Evolutionary conservation across 1,140 invertebrate species (phyloP).

Genomic region (Cyclargus thomasi): DNA sequence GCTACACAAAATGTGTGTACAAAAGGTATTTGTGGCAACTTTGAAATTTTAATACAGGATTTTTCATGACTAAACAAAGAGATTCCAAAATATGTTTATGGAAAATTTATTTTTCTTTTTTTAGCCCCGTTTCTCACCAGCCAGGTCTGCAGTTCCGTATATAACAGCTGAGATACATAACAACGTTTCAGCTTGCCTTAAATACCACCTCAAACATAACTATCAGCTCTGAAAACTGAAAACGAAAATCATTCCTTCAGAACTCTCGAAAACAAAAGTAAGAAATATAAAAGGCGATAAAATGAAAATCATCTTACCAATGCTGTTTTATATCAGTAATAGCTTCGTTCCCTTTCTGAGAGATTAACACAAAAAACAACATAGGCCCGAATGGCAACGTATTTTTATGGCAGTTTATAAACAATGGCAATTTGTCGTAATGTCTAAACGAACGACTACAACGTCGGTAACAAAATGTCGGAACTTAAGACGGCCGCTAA

Average conservation of each 20-base stretch:
- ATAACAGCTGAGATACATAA: too few species aligned
- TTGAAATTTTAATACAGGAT: too few species aligned
- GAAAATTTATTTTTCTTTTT: too few species aligned
- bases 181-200: too few species aligned
- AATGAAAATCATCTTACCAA: background rate
- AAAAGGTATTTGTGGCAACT: too few species aligned
- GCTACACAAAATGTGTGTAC: too few species aligned
- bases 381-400: slow-evolving; percentile 17
- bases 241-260: background rate
- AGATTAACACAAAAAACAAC: slow-evolving; percentile 15
- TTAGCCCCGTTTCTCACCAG: too few species aligned
- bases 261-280: background rate
- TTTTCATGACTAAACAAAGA: too few species aligned
- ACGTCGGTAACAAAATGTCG: slow-evolving; percentile 9
- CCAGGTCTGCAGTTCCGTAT: too few species aligned
- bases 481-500: background rate
- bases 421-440: slow-evolving; percentile 43
- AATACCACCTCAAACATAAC: too few species aligned
- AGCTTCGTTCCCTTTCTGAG: slow-evolving; percentile 8
- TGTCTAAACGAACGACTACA: slow-evolving; percentile 30
- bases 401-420: slow-evolving; percentile 30
- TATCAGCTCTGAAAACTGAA: too few species aligned
- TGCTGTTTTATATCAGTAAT: background rate
- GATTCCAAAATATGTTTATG: too few species aligned
- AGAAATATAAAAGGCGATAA: background rate